Conservation (phyloP, 2,888 invertebrate genomes). For the Chymomyza fuscimana region DNA sequence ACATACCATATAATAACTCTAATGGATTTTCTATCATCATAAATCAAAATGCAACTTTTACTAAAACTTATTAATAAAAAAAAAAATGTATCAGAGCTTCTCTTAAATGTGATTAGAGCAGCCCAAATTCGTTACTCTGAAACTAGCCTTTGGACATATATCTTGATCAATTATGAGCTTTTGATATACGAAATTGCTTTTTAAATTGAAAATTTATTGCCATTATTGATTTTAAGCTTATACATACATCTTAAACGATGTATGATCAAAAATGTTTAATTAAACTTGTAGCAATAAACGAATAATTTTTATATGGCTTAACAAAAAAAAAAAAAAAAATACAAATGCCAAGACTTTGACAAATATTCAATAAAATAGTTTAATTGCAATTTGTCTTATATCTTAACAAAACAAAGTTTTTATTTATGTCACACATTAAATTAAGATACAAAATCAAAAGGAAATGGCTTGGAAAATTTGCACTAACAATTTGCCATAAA, state of each 20-base stretch:
- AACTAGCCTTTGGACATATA: neutral
- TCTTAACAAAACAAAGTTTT: neutral
- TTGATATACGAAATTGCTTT: neutral
- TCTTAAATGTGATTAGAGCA: no score
- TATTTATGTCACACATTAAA: neutral
- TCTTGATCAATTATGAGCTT: neutral
- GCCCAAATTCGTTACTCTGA: neutral
- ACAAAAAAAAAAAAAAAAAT: neutral
- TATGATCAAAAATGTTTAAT: neutral
- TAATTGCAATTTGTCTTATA: no score
- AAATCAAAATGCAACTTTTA: no score
- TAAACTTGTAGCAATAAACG: neutral
- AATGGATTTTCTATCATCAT: no score
- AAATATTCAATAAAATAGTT: neutral
- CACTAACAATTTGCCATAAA: conserved; percentile 59
- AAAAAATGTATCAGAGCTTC: no score
- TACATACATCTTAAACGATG: neutral
- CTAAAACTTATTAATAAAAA: no score
- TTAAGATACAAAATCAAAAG: conserved; percentile 45
- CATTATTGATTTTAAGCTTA: neutral
- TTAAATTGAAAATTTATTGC: neutral
- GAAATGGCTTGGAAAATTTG: conserved; percentile 69
- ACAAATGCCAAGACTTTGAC: neutral
- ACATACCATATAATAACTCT: no score
- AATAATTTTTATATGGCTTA: neutral